phyloP scores from a whole-genome alignment of 2,888 invertebrate genomes.

The Taenaris catops region DNA sequence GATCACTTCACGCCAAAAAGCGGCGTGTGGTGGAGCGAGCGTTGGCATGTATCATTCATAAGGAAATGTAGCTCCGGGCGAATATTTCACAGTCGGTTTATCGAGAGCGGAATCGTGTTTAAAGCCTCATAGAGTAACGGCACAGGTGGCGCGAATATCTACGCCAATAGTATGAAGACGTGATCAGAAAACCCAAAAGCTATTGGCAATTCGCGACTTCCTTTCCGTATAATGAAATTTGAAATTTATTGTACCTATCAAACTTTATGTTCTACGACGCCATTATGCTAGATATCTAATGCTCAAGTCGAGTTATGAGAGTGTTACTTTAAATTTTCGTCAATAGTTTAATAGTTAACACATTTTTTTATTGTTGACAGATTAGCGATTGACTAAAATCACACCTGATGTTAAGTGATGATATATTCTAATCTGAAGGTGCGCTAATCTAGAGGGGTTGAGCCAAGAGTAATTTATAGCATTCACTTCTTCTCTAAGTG shows the following conservation, averaged over 20 bases:
- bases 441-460: too few species aligned
- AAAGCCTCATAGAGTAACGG: constrained; percentile 68
- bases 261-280: constrained; percentile 51
- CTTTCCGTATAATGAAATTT: constrained; percentile 76
- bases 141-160: constrained; percentile 74
- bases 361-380: too few species aligned
- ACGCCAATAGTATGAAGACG: constrained; percentile 71
- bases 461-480: too few species aligned
- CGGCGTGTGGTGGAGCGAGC: constrained; percentile 32
- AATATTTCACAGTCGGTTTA: constrained; percentile 75
- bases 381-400: too few species aligned
- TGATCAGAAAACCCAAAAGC: constrained; percentile 70
- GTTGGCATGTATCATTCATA: constrained; percentile 72
- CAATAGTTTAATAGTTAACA: too few species aligned
- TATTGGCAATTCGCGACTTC: constrained; percentile 70
- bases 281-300: constrained; percentile 51
- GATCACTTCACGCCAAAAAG: constrained; percentile 32
- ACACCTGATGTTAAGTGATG: too few species aligned
- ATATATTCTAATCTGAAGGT: too few species aligned
- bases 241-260: constrained; percentile 62
- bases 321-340: too few species aligned
- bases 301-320: constrained; percentile 11
- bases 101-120: constrained; percentile 66
- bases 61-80: constrained; percentile 57
- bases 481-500: too few species aligned